Percentiles rank a stretch among this genome's conserved stretches.
Evolutionary conservation across 2,113 vertebrate species (phyloP).

Genomic region (Emydura subglobosa): DNA sequence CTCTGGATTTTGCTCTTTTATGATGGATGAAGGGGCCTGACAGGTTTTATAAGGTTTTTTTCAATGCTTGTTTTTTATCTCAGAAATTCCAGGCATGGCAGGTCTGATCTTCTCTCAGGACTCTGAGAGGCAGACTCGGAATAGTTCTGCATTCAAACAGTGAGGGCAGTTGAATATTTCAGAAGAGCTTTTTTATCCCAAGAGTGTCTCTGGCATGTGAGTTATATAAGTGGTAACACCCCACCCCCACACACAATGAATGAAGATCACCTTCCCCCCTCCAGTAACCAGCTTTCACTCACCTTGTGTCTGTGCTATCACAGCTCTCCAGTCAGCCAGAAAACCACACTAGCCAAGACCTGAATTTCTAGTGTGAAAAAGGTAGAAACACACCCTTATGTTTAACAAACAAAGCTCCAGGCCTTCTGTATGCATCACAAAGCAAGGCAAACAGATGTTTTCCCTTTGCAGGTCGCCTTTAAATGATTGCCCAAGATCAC

Average conservation of each 20-base stretch:
- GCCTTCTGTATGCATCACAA: not conserved
- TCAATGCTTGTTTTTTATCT: not conserved
- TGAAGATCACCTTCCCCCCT: not conserved
- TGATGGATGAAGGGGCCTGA: not conserved
- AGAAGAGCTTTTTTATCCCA: not conserved
- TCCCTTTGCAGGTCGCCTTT: not conserved
- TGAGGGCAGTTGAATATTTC: not conserved
- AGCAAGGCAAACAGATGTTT: not conserved
- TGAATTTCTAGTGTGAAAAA: not conserved
- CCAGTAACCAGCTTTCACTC: not conserved
- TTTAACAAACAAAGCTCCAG: not conserved
- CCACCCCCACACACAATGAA: not conserved
- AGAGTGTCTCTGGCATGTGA: not conserved
- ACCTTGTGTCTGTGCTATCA: not conserved
- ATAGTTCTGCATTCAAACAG: not conserved
- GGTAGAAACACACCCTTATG: not conserved
- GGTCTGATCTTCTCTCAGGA: not conserved
- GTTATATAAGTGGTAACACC: not conserved
- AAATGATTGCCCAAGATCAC: not conserved
- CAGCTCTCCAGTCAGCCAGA: not conserved
- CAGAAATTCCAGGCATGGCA: not conserved
- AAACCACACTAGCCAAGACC: not conserved
- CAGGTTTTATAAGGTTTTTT: not conserved
- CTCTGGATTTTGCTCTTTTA: not conserved
- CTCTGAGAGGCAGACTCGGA: not conserved